These are phyloP conservation scores for Hyphantria cunea DNA, from an alignment of 1,140 invertebrate species.

Conservation along the genomic window DNA sequence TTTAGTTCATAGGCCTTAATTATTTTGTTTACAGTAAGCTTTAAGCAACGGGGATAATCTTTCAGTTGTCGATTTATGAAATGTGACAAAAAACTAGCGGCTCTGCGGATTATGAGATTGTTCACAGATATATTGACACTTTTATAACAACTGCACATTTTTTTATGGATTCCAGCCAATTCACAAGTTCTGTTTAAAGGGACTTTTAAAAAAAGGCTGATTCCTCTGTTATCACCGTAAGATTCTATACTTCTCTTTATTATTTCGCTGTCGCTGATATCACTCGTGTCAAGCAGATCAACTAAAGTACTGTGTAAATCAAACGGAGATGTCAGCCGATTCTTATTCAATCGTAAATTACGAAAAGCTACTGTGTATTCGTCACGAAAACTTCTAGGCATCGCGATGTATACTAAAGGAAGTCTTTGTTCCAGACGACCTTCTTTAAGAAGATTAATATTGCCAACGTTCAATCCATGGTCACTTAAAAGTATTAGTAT, in stretches of 20 bases:
- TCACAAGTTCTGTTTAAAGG: slow-evolving; percentile 87
- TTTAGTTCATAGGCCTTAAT: slow-evolving; percentile 3
- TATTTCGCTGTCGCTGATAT: slow-evolving; percentile 51
- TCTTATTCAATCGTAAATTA: slow-evolving; percentile 87
- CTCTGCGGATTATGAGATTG: neutral
- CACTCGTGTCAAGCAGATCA: slow-evolving; percentile 58
- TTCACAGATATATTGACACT: neutral
- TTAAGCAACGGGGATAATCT: slow-evolving; percentile 1
- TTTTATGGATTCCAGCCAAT: slow-evolving; percentile 86
- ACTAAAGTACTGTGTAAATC: slow-evolving; percentile 88
- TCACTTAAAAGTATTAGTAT: slow-evolving; percentile 93
- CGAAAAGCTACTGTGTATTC: slow-evolving; percentile 83
- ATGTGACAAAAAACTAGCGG: neutral
- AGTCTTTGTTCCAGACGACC: slow-evolving; percentile 94
- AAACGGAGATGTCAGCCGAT: slow-evolving; percentile 90
- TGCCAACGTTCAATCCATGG: slow-evolving; percentile 94
- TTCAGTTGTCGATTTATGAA: neutral
- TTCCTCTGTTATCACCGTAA: slow-evolving; percentile 76
- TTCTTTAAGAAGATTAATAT: slow-evolving; percentile 85
- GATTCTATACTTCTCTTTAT: slow-evolving; percentile 34
- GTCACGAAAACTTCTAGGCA: slow-evolving; percentile 87
- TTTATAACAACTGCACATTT: slow-evolving; percentile 91
- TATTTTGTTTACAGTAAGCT: slow-evolving; percentile 2
- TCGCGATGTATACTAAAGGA: slow-evolving; percentile 90
- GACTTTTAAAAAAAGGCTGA: slow-evolving; percentile 89